phyloP scores from a whole-genome alignment of 2,888 invertebrate species.

The Diarsia rubi region DNA sequence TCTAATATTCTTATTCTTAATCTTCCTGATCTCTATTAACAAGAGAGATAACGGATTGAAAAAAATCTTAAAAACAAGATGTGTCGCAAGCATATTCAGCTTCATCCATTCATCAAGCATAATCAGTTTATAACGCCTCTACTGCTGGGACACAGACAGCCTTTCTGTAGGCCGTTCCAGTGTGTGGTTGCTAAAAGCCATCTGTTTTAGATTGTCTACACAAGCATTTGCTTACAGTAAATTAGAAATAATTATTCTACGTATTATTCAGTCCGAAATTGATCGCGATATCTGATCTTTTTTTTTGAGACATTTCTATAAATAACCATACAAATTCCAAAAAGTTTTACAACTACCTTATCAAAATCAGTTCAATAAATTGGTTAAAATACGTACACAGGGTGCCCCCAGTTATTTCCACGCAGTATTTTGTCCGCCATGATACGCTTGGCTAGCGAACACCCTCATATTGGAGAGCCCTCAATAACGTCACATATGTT shows the following conservation, averaged over 20 bases:
- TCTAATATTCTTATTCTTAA: too few relatives aligned
- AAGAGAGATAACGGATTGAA: neutral
- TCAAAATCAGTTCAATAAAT: slow-evolving; percentile 13
- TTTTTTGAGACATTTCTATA: neutral
- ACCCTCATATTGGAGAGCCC: slow-evolving; percentile 54
- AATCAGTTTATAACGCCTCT: neutral
- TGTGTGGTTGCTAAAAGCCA: neutral
- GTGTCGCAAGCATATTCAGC: neutral
- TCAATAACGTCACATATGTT: slow-evolving; percentile 58
- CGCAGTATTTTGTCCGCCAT: slow-evolving; percentile 42
- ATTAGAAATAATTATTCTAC: neutral
- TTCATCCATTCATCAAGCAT: neutral
- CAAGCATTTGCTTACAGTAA: too few relatives aligned
- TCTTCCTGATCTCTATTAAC: neutral
- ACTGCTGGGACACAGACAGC: neutral
- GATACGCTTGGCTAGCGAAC: slow-evolving; percentile 48
- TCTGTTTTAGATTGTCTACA: neutral
- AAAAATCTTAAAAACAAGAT: neutral
- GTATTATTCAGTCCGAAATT: neutral
- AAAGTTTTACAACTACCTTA: neutral
- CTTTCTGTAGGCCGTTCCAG: neutral
- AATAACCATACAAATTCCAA: neutral
- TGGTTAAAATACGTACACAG: slow-evolving; percentile 15
- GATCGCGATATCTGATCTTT: neutral
- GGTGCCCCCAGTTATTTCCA: slow-evolving; percentile 24